Evolutionary conservation across 2,113 vertebrate species (phyloP).

Genomic region (Corythoichthys intestinalis): DNA sequence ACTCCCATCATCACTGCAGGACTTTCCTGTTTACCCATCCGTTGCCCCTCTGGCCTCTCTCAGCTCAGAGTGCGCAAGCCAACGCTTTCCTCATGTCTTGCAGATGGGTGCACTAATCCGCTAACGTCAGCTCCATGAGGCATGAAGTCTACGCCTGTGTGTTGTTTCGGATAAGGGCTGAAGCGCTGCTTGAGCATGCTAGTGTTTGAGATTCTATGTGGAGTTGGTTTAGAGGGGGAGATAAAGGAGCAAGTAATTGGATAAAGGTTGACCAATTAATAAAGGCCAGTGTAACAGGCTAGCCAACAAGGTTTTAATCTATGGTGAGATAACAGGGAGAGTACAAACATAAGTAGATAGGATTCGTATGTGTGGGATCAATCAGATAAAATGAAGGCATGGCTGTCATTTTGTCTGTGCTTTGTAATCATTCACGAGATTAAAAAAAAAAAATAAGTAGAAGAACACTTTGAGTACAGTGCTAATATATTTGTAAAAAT

Average conservation of each 20-base stretch:
- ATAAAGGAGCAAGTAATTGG: conserved; percentile 66
- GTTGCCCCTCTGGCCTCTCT: conserved; percentile 45
- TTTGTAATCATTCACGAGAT: conserved; percentile 14
- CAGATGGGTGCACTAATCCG: conserved; percentile 64
- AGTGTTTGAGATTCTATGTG: conserved; percentile 39
- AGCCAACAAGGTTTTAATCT: conserved; percentile 47
- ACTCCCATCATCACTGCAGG: conserved; percentile 34
- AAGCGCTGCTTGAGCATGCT: conserved; percentile 27
- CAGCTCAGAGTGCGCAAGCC: conserved; percentile 42
- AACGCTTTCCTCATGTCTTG: conserved; percentile 46
- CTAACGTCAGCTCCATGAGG: conserved; percentile 55
- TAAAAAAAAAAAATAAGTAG: not conserved
- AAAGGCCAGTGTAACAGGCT: conserved; percentile 43
- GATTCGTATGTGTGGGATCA: conserved; percentile 14
- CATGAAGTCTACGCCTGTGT: conserved; percentile 49
- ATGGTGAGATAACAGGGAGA: conserved; percentile 39
- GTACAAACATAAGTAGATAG: conserved; percentile 31
- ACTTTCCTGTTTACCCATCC: conserved; percentile 56
- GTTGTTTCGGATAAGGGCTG: conserved; percentile 28
- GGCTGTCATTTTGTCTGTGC: conserved; percentile 23
- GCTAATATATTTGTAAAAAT: conserved; percentile 22
- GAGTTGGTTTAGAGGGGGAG: conserved; percentile 35
- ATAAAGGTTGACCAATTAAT: conserved; percentile 70
- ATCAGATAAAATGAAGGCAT: conserved; percentile 40
- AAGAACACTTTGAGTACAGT: conserved; percentile 16